Evolutionary conservation across 2,113 vertebrate genomes (phyloP).

Genomic region (Pontoporia blainvillei): DNA sequence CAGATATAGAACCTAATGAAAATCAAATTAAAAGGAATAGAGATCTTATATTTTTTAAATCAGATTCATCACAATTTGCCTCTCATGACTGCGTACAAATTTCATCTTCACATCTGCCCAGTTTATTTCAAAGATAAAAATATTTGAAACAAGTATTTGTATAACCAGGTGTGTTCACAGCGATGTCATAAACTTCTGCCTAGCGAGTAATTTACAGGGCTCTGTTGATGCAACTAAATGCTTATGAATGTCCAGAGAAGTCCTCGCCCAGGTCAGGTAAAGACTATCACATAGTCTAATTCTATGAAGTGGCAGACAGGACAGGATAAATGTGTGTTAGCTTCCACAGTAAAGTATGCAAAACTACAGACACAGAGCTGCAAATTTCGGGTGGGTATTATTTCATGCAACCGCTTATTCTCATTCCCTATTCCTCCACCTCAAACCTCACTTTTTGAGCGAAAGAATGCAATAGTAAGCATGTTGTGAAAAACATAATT

Average conservation of each 20-base stretch:
- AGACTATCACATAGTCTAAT: background rate
- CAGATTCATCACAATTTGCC: background rate
- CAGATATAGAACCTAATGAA: background rate
- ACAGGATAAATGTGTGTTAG: background rate
- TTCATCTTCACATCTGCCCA: background rate
- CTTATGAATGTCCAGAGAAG: background rate
- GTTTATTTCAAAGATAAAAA: slow-evolving; percentile 6
- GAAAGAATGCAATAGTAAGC: background rate
- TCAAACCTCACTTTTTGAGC: background rate
- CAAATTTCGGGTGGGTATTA: background rate
- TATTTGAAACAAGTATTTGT: background rate
- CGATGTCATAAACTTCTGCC: background rate
- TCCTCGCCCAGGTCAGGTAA: background rate
- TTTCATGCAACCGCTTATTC: background rate
- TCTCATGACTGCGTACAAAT: background rate
- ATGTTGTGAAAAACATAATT: background rate
- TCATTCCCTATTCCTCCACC: background rate
- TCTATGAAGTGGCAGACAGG: background rate
- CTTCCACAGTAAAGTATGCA: background rate
- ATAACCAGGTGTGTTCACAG: background rate
- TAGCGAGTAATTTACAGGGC: background rate
- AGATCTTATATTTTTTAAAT: background rate
- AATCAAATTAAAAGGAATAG: background rate
- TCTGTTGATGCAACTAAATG: background rate
- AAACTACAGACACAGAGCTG: background rate